Base-by-base conservation (phyloP, 2,113 vertebrate genomes). In the Eulacestoma nigropectus region DNA sequence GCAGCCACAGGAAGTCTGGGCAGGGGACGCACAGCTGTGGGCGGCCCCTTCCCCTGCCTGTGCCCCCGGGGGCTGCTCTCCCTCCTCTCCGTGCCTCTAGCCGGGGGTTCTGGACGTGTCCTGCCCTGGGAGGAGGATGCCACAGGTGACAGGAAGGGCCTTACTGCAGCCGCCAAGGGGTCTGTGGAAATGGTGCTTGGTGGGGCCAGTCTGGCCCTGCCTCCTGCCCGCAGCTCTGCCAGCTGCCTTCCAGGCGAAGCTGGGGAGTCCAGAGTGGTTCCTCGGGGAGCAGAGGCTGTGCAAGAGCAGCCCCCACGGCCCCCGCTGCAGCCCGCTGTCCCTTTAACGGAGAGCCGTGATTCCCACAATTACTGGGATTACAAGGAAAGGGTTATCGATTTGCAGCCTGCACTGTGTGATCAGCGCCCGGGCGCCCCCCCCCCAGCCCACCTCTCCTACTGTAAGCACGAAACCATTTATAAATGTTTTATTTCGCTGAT, bases 281-380 rank as follows among this genome's bases (percentile, higher is more conserved):
- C 67, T 27, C 5, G 2, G 6, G 41, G 59, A 65, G 67, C 84
- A 33, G 78, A 25, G 65, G 69, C 75, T 11, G 18, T 52, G 57
- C 72, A 5, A n/a, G 52, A 4, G 2, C 87, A n/a, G 70, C 53
- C 88, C 30, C 53, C 41, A 21, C n/a, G 30, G 9, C 37, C 73
- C 59, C 49, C 46, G 9, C 67, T 59, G 89, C 87, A 84, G 96
- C 83, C 92, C 76, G 62, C 97, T 97, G 93, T 97, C 96, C 96
- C 98, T 98, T 98, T 98, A 98, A 98, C 97, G 93, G 98, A 97
- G 97, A 97, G 95, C 98, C 84, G 95, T 90, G 96, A 97, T 98
- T 97, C 97, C 97, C 97, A 96, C 98, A 98, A 98, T 98, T 98
- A 98, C 98, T 92, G 97, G 97, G 97, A 98, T 98, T 98, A 98